Base-by-base conservation (phyloP, 1,140 invertebrate species). In the Leucophenga varia region DNA sequence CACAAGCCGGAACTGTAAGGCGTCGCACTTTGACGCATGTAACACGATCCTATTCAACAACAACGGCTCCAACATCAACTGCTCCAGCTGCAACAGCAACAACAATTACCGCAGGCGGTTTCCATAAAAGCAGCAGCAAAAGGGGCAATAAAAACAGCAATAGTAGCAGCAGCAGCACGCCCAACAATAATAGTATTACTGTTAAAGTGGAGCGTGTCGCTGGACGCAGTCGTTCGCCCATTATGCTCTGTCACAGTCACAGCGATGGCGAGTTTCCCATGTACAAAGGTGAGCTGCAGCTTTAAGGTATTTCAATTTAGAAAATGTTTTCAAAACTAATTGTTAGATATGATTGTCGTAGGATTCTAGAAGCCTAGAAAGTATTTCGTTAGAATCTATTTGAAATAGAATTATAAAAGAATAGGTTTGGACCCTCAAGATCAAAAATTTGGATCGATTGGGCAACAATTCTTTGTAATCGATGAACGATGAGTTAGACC, bases 211-310 rank as follows among this genome's bases (percentile, higher is more conserved):
- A 61, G 17, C 17, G 12, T 3, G 17, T 10, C n/a, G 64, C 61
- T 8, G 56, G 57, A 55, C 80, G 80, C 67, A 81, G 79, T 61
- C 80, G 80, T 72, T 79, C 79, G 57, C 79, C 80, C 50, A 88
- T 89, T 82, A 88, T 89, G 86, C 79, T 89, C 60, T 88, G 86
- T 39, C 86, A 89, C 76, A 88, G 86, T 71, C 84, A 86, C 76
- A 88, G 86, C 68, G 87, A 89, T 67, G 86, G 87, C 63, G 87
- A 89, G 76, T 89, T 89, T 77, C 86, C 86, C 56, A 83, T 87
- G 73, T 89, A 88, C 74, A 79, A 71, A 73, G 70, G 70, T 73
- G 38, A 64, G 56, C 78, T n/a, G n/a, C n/a, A n/a, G n/a, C n/a
- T n/a, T n/a, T n/a, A n/a, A n/a, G n/a, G n/a, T n/a, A n/a, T n/a